phyloP scores from a whole-genome alignment of 2,888 invertebrate species.

The Apamea epomidion region DNA sequence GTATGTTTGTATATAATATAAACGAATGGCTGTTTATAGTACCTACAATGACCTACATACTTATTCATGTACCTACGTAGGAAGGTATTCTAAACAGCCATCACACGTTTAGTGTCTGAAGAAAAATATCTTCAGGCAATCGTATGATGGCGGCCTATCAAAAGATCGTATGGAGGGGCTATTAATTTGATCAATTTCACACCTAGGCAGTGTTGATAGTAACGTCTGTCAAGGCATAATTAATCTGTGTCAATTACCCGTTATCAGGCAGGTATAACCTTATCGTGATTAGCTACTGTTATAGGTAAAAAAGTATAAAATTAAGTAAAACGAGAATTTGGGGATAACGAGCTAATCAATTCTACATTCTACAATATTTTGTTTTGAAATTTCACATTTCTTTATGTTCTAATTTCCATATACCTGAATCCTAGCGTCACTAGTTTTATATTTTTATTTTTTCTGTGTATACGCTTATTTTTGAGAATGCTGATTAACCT shows the following conservation, averaged over 20 bases:
- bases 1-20: not conserved
- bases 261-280: not conserved
- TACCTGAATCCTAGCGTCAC: not conserved
- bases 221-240: conserved; percentile 21
- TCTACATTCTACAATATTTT: not conserved
- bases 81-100: not conserved
- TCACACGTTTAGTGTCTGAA: not conserved
- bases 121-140: not conserved
- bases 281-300: not conserved
- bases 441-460: not conserved
- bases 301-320: not conserved
- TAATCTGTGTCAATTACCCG: conserved; percentile 28
- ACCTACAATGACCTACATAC: not conserved
- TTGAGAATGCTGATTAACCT: not conserved
- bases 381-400: not conserved
- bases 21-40: not conserved
- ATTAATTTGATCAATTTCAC: conserved; percentile 35
- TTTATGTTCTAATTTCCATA: not conserved
- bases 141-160: not conserved
- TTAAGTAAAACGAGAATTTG: not conserved
- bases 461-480: not conserved
- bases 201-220: conserved; percentile 13
- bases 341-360: not conserved
- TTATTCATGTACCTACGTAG: too few relatives aligned
- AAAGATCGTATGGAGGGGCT: not conserved